Evolutionary conservation across 2,113 vertebrate genomes (phyloP).

Genomic region (Amblyopsis rosae): DNA sequence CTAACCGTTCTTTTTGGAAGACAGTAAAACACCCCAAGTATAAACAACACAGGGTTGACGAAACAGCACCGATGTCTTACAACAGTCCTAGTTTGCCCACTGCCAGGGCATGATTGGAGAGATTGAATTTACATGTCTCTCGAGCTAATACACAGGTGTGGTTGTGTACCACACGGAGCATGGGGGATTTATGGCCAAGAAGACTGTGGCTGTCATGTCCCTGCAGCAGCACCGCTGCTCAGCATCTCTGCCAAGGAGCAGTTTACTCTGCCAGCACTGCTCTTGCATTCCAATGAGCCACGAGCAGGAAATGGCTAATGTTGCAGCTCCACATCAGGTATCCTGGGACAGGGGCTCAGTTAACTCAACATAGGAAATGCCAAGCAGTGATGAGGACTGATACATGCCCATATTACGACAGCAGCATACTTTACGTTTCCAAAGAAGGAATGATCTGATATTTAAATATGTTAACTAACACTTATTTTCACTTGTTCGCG

Average conservation of each 20-base stretch:
- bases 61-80: conserved; percentile 51
- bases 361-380: conserved; percentile 63
- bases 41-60: conserved; percentile 55
- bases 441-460: conserved; percentile 28
- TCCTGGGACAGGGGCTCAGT: conserved; percentile 68
- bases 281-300: conserved; percentile 74
- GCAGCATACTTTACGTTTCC: conserved; percentile 11
- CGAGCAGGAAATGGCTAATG: conserved; percentile 65
- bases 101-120: conserved; percentile 33
- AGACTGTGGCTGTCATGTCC: conserved; percentile 75
- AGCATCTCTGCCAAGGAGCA: conserved; percentile 68
- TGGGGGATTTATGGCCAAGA: conserved; percentile 66
- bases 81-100: conserved; percentile 36
- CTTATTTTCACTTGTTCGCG: conserved; percentile 35
- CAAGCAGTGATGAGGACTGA: conserved; percentile 49
- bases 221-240: conserved; percentile 57
- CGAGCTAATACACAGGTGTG: conserved; percentile 65
- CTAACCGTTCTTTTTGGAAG: conserved; percentile 22
- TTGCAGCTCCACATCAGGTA: conserved; percentile 61
- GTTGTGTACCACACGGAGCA: conserved; percentile 49
- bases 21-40: conserved; percentile 15
- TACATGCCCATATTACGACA: conserved; percentile 26
- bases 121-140: conserved; percentile 57
- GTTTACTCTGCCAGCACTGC: conserved; percentile 73
- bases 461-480: conserved; percentile 44